Base-by-base conservation (phyloP, 2,113 vertebrate genomes). In the Chascanopsetta lugubris region DNA sequence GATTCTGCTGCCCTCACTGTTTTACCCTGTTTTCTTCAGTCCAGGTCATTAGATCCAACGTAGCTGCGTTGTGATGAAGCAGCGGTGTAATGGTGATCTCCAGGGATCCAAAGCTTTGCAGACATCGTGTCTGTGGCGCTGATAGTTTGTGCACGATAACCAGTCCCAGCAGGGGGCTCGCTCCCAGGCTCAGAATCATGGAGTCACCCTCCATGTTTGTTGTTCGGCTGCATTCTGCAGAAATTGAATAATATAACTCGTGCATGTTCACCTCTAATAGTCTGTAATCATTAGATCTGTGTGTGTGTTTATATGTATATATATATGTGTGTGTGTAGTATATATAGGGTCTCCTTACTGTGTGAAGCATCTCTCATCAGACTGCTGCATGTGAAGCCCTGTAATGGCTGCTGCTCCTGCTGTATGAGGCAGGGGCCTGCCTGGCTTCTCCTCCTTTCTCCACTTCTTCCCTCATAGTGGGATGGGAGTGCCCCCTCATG, bases 401-500 rank as follows among this genome's bases (percentile, higher is more conserved):
- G 87, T 89, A 89, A 92, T 90, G 88, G 89, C 90, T 89, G 86
- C 85, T 87, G 74, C 82, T 83, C 79, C 74, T 90, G 85, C 69
- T 82, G 75, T 80, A 75, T 65, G 79, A 89, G 84, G 72, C 83
- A 73, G 79, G 81, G 85, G 72, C 80, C 77, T 86, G 76, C 75
- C 75, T 83, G 61, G 82, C 85, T 79, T 86, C 75, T 85, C 75
- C 69, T 82, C 82, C 54, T 77, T 83, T 86, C 77, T 82, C 79
- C 72, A 61, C 22, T 80, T 81, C 70, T 65, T 85, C 68, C 72
- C 83, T 77, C 83, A 86, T 53, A 72, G 84, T 92, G 87, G 90
- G 76, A 82, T 89, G 88, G 87, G 81, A 89, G 88, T 90, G 88
- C 91, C 91, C 90, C 89, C 92, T 92, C 75, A 91, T 92, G 92